Evolutionary conservation across 1,140 invertebrate species (phyloP).

Genomic region (Brachionus angularis): DNA sequence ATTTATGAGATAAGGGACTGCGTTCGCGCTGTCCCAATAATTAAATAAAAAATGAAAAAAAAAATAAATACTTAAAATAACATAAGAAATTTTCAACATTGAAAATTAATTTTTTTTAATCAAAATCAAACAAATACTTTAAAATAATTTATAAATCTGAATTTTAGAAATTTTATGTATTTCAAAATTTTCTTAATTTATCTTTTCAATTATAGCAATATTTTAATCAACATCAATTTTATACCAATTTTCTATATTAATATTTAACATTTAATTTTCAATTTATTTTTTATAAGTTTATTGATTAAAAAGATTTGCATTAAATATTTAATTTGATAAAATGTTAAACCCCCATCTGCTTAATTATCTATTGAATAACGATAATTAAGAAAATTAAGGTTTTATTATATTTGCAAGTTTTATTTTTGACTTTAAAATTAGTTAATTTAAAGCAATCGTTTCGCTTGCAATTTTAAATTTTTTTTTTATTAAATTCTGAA

Average conservation of each 20-base stretch:
- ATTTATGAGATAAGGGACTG: conserved; percentile 44
- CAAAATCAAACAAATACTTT: too few species aligned
- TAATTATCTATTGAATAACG: conserved; percentile 20
- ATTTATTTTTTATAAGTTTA: neutral
- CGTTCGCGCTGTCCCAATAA: conserved; percentile 44
- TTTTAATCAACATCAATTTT: too few species aligned
- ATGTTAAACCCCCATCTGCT: conserved; percentile 36
- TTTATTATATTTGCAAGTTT: conserved; percentile 4
- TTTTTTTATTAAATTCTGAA: too few species aligned
- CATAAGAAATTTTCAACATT: neutral
- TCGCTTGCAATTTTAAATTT: too few species aligned
- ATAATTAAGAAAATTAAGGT: conserved; percentile 40
- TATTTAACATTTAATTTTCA: neutral
- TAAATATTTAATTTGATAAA: too few species aligned
- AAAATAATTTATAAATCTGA: too few species aligned
- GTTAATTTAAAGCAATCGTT: conserved; percentile 8
- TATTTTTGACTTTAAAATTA: neutral
- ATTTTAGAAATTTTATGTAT: too few species aligned
- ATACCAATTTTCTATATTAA: too few species aligned
- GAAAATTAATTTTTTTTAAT: neutral
- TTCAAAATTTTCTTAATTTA: too few species aligned
- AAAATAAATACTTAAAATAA: neutral
- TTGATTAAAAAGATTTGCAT: neutral
- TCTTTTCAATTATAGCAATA: too few species aligned
- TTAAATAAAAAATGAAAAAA: conserved; percentile 23